Base-by-base conservation (phyloP, 2,797 vertebrate genomes). In the Pterois miles region DNA sequence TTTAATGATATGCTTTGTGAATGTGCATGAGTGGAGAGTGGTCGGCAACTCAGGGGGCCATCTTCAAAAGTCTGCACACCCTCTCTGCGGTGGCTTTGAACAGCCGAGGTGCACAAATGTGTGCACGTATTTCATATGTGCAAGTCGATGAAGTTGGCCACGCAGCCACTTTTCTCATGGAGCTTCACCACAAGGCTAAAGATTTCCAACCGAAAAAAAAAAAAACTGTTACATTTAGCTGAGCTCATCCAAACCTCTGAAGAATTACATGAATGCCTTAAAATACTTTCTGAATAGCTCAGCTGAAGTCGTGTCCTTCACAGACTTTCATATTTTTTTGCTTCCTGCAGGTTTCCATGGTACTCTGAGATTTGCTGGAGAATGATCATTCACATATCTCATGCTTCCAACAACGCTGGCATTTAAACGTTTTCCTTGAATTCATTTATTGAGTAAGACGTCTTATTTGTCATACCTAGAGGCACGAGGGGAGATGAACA, bases 1-100 rank as follows among this genome's bases (percentile, higher is more conserved):
- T 95, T 95, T 95, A 95, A 96, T 95, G 93, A 95, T 95, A 95
- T 95, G 94, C 94, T 95, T 94, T 95, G 94, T 94, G 94, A 96
- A 93, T 94, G 94, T 94, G 94, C 94, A 94, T 90, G 92, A 94
- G 92, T 82, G 91, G 91, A 93, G 92, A 94, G 82, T 91, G 89
- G 92, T 86, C 90, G 88, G 92, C 93, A 94, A 92, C 89, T 92
- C 85, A 57, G 86, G 85, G 86, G 86, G 88, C 72, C 83, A 86
- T 89, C 89, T 86, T 90, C 80, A 88, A 85, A 90, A 87, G 78
- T 78, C 83, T 83, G 81, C 78, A 84, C 71, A 11, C 64, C 70
- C 68, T 80, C 80, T 83, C 86, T 36, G 6, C 1, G 31, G 71
- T 43, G 77, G 81, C 76, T 86, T 81, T 84, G 65, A 89, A 81